Percentiles rank a stretch among this genome's conserved stretches.
Evolutionary conservation across 2,888 invertebrate genomes (phyloP).

Genomic region (Drosophila austrosaltans): DNA sequence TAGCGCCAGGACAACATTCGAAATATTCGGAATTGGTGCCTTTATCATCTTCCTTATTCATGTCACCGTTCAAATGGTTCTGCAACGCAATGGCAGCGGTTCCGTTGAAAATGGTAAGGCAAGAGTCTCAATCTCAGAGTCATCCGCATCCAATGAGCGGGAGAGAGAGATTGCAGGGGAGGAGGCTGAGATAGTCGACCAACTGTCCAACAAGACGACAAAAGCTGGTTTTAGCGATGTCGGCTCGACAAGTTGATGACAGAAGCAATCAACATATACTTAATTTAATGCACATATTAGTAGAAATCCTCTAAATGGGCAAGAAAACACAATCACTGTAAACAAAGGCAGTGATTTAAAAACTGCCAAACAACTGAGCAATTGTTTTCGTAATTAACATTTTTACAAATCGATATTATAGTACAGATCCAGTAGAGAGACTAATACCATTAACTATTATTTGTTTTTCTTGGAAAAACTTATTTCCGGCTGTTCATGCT

Average conservation of each 20-base stretch:
- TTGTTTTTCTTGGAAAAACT: background rate
- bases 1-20: slow-evolving; percentile 88
- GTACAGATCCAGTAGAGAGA: background rate
- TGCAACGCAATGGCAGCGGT: slow-evolving; percentile 69
- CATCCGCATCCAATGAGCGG: slow-evolving; percentile 31
- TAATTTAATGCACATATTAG: background rate
- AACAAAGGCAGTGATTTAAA: background rate
- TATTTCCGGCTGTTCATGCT: background rate
- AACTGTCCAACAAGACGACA: slow-evolving; percentile 35
- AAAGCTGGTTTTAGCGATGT: slow-evolving; percentile 66
- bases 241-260: slow-evolving; percentile 64
- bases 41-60: slow-evolving; percentile 87
- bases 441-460: background rate
- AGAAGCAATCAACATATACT: background rate
- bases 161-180: slow-evolving; percentile 31
- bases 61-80: slow-evolving; percentile 84
- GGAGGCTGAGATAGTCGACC: background rate
- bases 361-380: background rate
- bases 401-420: background rate
- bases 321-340: background rate
- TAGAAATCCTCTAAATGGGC: background rate
- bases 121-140: slow-evolving; percentile 44
- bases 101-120: slow-evolving; percentile 72
- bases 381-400: background rate
- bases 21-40: slow-evolving; percentile 88